Conservation (phyloP, 2,888 invertebrate genomes). For the Callinectes sapidus region DNA sequence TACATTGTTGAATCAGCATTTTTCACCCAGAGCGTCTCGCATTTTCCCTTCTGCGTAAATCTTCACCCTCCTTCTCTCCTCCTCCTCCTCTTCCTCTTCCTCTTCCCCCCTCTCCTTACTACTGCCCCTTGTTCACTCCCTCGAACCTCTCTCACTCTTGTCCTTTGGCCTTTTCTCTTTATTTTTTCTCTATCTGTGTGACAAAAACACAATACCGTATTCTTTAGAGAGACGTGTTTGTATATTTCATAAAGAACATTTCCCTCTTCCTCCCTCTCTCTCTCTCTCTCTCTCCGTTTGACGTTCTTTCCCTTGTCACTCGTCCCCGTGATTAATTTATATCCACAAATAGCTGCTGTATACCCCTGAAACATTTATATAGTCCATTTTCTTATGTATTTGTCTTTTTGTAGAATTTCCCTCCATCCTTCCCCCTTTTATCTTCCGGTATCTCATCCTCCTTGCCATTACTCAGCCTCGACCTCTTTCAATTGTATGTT, state of each 20-base stretch:
- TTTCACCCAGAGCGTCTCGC: neutral
- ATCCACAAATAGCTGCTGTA: neutral
- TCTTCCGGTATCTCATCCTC: slow-evolving; percentile 8
- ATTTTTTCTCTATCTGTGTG: neutral
- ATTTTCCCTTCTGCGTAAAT: neutral
- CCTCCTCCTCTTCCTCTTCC: neutral
- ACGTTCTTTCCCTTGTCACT: neutral
- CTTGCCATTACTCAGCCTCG: neutral
- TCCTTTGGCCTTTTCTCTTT: neutral
- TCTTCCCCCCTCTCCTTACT: neutral
- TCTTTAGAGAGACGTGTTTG: neutral
- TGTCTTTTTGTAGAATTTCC: neutral
- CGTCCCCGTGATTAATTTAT: neutral
- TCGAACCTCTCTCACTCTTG: neutral
- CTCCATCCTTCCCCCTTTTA: neutral
- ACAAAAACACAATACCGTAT: neutral
- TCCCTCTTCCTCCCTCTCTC: neutral
- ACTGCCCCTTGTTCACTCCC: neutral
- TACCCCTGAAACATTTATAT: neutral
- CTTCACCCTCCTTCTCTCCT: neutral
- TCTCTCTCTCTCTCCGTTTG: neutral
- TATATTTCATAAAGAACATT: neutral
- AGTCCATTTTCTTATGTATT: neutral
- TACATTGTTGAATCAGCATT: slow-evolving; percentile 23
- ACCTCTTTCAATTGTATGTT: slow-evolving; percentile 15